Percentiles rank a stretch among this genome's conserved stretches.
Conservation (phyloP, 2,888 invertebrate genomes). For the Vanessa cardui region DNA sequence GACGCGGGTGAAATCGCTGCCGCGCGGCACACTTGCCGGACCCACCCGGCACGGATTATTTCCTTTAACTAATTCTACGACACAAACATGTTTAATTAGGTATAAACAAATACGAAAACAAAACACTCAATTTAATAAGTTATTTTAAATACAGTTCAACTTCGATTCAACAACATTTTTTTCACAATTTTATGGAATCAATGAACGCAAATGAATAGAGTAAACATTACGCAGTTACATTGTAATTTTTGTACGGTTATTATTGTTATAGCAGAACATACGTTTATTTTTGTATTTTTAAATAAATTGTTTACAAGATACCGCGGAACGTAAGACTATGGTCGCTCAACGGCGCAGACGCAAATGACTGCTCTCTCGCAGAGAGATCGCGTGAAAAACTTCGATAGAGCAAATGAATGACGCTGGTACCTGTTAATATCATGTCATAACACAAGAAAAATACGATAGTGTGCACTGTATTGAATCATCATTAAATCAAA, state of each 20-base stretch:
- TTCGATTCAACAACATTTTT: not conserved
- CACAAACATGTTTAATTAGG: not conserved
- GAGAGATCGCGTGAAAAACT: conserved; percentile 81
- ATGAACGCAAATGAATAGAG: not conserved
- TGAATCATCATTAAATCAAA: conserved; percentile 30
- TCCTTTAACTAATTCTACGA: conserved; percentile 33
- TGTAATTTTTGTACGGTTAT: not conserved
- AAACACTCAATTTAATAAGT: not conserved
- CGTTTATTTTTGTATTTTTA: not conserved
- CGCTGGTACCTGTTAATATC: conserved; percentile 35
- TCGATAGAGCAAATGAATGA: conserved; percentile 69
- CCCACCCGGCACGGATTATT: conserved; percentile 62
- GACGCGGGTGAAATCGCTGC: conserved; percentile 74
- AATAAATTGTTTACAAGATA: conserved; percentile 3
- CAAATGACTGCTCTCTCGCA: conserved; percentile 73
- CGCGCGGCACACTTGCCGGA: conserved; percentile 66
- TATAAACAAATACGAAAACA: not conserved
- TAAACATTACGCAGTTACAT: not conserved
- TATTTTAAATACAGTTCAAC: not conserved
- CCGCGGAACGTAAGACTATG: conserved; percentile 53
- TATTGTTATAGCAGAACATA: not conserved
- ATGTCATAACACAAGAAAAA: conserved; percentile 28
- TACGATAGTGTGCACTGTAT: conserved; percentile 25
- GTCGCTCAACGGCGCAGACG: conserved; percentile 59
- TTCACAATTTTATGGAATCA: not conserved